Evolutionary conservation across 2,113 vertebrate species (phyloP).

Genomic region (Ciconia boyciana): DNA sequence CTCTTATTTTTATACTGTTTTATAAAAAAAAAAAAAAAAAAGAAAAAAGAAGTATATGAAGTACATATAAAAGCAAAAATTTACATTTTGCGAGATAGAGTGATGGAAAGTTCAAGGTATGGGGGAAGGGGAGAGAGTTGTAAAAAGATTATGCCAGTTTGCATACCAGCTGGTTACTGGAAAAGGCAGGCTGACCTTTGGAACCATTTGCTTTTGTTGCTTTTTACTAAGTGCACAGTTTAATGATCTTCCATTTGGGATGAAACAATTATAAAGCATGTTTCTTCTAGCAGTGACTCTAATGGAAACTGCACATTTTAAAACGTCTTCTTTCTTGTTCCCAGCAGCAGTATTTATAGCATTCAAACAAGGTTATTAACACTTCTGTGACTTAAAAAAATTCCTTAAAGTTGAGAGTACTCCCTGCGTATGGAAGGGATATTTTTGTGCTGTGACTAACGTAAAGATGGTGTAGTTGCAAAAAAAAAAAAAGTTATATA

Average conservation of each 20-base stretch:
- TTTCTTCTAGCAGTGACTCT: neutral
- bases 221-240: constrained; percentile 22
- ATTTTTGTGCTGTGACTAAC: constrained; percentile 1
- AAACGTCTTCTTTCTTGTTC: neutral
- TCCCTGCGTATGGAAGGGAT: neutral
- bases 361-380: neutral
- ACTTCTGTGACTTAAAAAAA: neutral
- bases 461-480: constrained; percentile 29
- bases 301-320: neutral
- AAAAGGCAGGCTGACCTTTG: constrained; percentile 61
- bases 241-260: constrained; percentile 34
- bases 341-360: neutral
- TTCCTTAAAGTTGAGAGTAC: neutral
- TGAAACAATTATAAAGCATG: neutral
- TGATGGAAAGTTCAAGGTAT: constrained; percentile 41
- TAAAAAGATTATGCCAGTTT: constrained; percentile 57
- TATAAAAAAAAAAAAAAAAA: constrained; percentile 47
- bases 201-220: constrained; percentile 4
- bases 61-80: constrained; percentile 53
- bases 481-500: neutral
- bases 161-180: constrained; percentile 83
- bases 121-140: neutral
- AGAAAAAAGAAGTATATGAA: neutral
- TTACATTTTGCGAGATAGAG: constrained; percentile 61
- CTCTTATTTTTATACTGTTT: constrained; percentile 78